A percentile compares a stretch with the other conserved stretches of the same genome.
These are phyloP conservation scores for Lepidocyrtinus sp. DNA, from an alignment of 2,888 invertebrate genomes.

Conservation along the genomic window DNA sequence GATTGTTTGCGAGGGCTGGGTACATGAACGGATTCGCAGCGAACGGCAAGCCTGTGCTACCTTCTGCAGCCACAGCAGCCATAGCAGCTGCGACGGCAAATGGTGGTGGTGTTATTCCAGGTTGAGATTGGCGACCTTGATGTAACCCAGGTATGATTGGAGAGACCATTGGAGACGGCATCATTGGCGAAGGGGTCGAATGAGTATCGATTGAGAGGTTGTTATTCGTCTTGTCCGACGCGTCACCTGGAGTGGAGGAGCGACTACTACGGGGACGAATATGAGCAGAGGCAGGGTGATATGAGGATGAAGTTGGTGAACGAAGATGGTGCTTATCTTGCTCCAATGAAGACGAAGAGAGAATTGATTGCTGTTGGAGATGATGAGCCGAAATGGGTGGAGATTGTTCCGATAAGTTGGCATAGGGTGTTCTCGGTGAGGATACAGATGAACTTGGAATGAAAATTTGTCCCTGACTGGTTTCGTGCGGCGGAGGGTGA, in stretches of 20 bases:
- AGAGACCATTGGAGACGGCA: slow-evolving; percentile 28
- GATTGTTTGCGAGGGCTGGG: slow-evolving; percentile 41
- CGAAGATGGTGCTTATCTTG: neutral
- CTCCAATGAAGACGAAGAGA: neutral
- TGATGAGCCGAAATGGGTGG: neutral
- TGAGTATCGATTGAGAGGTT: slow-evolving; percentile 25
- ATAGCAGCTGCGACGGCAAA: neutral
- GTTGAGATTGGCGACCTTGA: neutral
- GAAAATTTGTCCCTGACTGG: neutral
- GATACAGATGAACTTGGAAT: slow-evolving; percentile 25
- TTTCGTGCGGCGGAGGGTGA: neutral
- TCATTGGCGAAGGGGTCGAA: neutral
- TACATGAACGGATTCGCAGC: slow-evolving; percentile 45
- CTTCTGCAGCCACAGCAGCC: slow-evolving; percentile 15
- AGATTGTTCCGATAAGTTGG: slow-evolving; percentile 6
- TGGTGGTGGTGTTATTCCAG: neutral
- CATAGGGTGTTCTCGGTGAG: slow-evolving; percentile 11
- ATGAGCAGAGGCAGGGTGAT: neutral
- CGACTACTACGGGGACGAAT: neutral
- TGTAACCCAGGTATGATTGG: slow-evolving; percentile 11
- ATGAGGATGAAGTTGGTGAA: neutral
- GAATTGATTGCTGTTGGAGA: neutral
- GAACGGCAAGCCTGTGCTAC: slow-evolving; percentile 37
- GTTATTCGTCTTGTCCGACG: neutral
- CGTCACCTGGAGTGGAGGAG: neutral